phyloP scores from a whole-genome alignment of 2,888 invertebrate species.

The Neoscelio sp. region DNA sequence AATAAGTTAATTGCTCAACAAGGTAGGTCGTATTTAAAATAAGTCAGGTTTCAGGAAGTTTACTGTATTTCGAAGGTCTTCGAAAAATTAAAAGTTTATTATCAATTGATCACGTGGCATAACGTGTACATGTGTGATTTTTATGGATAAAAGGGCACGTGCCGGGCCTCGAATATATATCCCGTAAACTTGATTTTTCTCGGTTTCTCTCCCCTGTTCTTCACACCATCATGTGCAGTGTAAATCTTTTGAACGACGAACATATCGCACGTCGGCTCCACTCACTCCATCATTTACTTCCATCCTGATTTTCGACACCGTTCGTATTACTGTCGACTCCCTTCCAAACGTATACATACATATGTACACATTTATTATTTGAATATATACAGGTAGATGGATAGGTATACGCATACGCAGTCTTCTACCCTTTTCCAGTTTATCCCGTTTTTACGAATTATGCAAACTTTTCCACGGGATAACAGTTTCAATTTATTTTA shows the following conservation, averaged over 20 bases:
- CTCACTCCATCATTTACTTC: conserved; percentile 48
- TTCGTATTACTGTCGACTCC: conserved; percentile 57
- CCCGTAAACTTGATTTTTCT: conserved; percentile 59
- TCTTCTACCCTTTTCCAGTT: conserved; percentile 28
- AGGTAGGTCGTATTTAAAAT: background rate
- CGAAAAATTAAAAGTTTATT: no score
- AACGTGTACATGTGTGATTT: no score
- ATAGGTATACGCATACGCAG: conserved; percentile 36
- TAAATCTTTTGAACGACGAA: conserved; percentile 63
- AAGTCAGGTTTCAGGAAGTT: background rate
- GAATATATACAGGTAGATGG: conserved; percentile 54
- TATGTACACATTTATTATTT: conserved; percentile 68
- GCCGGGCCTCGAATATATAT: conserved; percentile 31
- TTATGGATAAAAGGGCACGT: conserved; percentile 47
- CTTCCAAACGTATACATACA: conserved; percentile 63
- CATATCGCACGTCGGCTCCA: conserved; percentile 50
- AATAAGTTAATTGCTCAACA: background rate
- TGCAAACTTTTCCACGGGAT: conserved; percentile 27
- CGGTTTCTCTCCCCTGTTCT: conserved; percentile 63
- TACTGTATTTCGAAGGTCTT: background rate
- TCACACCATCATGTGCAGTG: conserved; percentile 55
- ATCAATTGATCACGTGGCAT: no score
- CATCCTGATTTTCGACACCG: conserved; percentile 64
- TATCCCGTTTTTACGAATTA: conserved; percentile 27
- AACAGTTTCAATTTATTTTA: background rate